These are phyloP conservation scores for Aleiodes alternator DNA, from an alignment of 2,888 invertebrate genomes.

Conservation along the genomic window DNA sequence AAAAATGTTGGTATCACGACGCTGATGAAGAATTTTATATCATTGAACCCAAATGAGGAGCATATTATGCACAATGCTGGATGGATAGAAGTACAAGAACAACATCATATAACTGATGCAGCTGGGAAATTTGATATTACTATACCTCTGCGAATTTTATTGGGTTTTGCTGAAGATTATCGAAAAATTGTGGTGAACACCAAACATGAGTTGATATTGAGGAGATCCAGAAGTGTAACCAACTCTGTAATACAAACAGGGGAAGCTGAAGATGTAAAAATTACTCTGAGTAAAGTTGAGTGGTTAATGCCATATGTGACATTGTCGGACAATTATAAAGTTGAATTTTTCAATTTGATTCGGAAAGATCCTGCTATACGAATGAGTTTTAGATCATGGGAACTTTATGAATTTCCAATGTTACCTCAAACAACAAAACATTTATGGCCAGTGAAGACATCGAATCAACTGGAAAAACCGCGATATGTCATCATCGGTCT, in stretches of 20 bases:
- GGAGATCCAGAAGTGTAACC: background rate
- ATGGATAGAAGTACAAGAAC: background rate
- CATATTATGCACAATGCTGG: constrained; percentile 1
- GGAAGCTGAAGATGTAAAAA: background rate
- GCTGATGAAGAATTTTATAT: background rate
- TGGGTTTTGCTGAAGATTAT: constrained; percentile 1
- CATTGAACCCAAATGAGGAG: background rate
- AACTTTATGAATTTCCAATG: background rate
- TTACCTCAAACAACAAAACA: background rate
- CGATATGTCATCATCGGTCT: constrained; percentile 11
- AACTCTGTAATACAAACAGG: background rate
- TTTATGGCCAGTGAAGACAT: no score
- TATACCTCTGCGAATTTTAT: background rate
- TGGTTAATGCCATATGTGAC: constrained; percentile 5
- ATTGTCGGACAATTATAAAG: background rate
- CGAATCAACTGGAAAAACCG: background rate
- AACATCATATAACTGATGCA: background rate
- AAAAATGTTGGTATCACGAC: constrained; percentile 7
- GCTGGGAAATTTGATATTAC: background rate
- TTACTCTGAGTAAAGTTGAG: background rate
- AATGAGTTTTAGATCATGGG: no score
- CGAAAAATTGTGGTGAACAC: background rate
- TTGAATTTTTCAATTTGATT: no score
- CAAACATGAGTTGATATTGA: constrained; percentile 15
- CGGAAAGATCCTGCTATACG: background rate